Evolutionary conservation across 2,888 invertebrate species (phyloP), one percentile per base, ranked within the genome.

Genomic region (Synanthedon myopaeformis): DNA sequence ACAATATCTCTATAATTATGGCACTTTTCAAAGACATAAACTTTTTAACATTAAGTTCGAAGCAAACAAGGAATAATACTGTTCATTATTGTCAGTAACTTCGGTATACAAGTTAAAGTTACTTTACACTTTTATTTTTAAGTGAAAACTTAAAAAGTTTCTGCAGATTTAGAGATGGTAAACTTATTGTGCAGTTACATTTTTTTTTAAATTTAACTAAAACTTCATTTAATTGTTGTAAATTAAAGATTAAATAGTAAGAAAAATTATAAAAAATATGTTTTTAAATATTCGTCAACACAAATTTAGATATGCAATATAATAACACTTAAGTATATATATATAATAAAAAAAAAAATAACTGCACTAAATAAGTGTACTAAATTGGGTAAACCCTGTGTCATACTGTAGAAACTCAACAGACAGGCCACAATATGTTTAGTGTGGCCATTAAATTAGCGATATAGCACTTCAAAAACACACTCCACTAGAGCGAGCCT

Each of bases 1-100:
- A 78, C 78, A 78, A 78, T 75, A 65, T 67, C 57, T 45, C 74
- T 78, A 75, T 76, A 76, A 72, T 78, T 76, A 78, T 78, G 78
- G 79, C 78, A 77, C 78, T 77, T 78, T 54, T 57, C 72, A 58
- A 55, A 14, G 64, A 70, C 72, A 64, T 68, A 69, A 63, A 72
- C 65, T 65, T 58, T 61, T 56, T 54, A 54, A 60, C 64, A 63
- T 61, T 66, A 64, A 65, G 63, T 66, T 68, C 58, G 64, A 70
- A 69, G 69, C 71, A 55, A 49, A 28, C 41, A 48, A 54, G 53
- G 45, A 53, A 55, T 55, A 58, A 59, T 59, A 59, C 59, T 59
- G 59, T 52, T 52, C 50, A 42, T 58, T 57, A 59, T 56, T 59
- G 56, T 57, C 58, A 52, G 57, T 52, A 51, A 49, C 50, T 49